Evolutionary conservation across 2,797 vertebrate genomes (phyloP), one percentile per base, ranked within the genome.

Genomic region (Bryconaethiops microstoma): DNA sequence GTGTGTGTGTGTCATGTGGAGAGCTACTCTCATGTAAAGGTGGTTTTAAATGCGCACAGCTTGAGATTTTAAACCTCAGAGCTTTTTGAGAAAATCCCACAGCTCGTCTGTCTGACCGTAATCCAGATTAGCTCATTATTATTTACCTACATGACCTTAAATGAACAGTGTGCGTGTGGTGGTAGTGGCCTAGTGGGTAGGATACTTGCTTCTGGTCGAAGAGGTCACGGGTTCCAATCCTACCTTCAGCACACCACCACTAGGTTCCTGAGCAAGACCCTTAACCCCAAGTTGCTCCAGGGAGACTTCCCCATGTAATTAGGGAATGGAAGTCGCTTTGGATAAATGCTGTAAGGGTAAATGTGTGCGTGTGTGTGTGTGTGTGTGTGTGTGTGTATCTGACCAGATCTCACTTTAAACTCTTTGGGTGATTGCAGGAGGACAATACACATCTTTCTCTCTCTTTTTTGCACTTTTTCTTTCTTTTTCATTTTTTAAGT

Each of bases 381-480:
- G 19, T 7, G 54, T 25, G n/a, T 59, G 19, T 7, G 68, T 42
- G 54, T 25, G n/a, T 59, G 19, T 7, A 23, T 23, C n/a, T 59
- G 57, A 57, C 16, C 54, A 19, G 54, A 5, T 57, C 35, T 2
- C 54, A 57, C n/a, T 89, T 88, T 88, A 91, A 91, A 90, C 86
- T 83, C 85, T 88, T 80, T 89, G 90, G 91, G 84, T 88, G 88
- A 92, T 90, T 86, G 74, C 63, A 9, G 4, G 5, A 19, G 17
- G 14, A 54, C 10, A 16, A 54, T 21, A 7, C 3, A 3, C 17
- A 3, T 59, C n/a, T 79, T 35, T 71, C 54, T 39, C 71, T 17
- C 23, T 35, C 8, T 45, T 57, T 68, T 40, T 57, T 23, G 2
- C 12, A 72, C 29, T 17, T 39, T 73, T 17, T 74, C 65, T 69